These are phyloP conservation scores for Plumapathes pennacea DNA, from an alignment of 92 coral and sea anemone species.

Conservation along the genomic window DNA sequence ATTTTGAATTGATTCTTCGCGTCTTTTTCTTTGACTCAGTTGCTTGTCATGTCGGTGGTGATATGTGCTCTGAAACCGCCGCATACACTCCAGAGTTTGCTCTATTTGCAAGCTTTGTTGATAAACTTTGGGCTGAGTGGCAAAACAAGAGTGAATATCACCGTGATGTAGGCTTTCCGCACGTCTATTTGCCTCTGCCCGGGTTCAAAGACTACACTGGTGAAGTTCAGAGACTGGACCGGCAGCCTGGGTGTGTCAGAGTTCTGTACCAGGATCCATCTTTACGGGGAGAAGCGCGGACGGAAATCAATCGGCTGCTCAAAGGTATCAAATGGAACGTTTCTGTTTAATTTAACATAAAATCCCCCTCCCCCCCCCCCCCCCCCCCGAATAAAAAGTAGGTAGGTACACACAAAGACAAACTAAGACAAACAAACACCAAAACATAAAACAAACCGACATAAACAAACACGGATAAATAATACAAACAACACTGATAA, in stretches of 20 bases:
- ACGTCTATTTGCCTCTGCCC: slow-evolving; percentile 26
- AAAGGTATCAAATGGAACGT: too few relatives aligned
- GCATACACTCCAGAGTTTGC: slow-evolving; percentile 31
- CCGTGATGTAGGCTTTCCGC: slow-evolving; percentile 26
- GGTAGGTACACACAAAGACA: too few relatives aligned
- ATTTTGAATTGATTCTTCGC: slow-evolving; percentile 33
- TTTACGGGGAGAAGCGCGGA: too few relatives aligned
- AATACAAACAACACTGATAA: too few relatives aligned
- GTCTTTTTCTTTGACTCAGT: slow-evolving; percentile 25
- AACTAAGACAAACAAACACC: too few relatives aligned
- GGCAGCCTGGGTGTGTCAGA: slow-evolving; percentile 34
- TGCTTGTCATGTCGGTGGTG: slow-evolving; percentile 48
- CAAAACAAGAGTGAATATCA: slow-evolving; percentile 6
- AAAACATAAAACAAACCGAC: too few relatives aligned
- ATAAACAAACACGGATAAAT: too few relatives aligned
- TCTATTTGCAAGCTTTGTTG: slow-evolving; percentile 34
- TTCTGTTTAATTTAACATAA: too few relatives aligned
- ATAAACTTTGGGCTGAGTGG: slow-evolving; percentile 51
- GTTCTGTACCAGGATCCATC: slow-evolving; percentile 20
- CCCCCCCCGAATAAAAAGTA: too few relatives aligned
- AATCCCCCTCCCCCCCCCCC: too few relatives aligned
- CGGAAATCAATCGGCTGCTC: too few relatives aligned
- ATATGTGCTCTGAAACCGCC: slow-evolving; percentile 16
- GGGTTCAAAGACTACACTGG: slow-evolving; percentile 41
- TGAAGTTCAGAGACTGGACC: slow-evolving; percentile 24